Conservation (phyloP, 2,888 invertebrate species). For the Lapara coniferarum region DNA sequence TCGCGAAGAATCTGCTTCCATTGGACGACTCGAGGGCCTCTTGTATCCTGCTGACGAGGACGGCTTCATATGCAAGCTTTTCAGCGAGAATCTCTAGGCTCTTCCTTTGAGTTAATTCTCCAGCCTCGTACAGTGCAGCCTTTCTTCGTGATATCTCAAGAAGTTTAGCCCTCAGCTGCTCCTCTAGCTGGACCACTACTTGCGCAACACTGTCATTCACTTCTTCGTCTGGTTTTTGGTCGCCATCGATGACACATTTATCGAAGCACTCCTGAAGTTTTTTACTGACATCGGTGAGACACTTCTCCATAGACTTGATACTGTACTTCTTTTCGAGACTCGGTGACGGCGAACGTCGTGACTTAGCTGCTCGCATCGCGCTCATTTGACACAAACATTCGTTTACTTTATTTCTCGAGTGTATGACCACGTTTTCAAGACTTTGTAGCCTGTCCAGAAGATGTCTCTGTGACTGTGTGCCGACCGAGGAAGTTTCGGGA, state of each 20-base stretch:
- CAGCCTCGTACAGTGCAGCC: slow-evolving; percentile 85
- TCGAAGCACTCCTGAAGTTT: slow-evolving; percentile 84
- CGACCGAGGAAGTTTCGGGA: slow-evolving; percentile 62
- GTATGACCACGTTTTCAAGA: slow-evolving; percentile 85
- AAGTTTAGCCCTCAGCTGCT: slow-evolving; percentile 87
- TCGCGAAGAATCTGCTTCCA: slow-evolving; percentile 83
- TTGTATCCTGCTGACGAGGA: slow-evolving; percentile 87
- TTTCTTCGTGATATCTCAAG: slow-evolving; percentile 87
- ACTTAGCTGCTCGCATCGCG: slow-evolving; percentile 84
- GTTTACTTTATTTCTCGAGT: slow-evolving; percentile 86
- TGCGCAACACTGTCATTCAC: slow-evolving; percentile 81
- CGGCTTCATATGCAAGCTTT: slow-evolving; percentile 91
- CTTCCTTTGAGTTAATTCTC: slow-evolving; percentile 86
- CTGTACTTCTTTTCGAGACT: slow-evolving; percentile 86
- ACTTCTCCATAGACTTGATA: slow-evolving; percentile 85
- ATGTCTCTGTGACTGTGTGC: slow-evolving; percentile 81
- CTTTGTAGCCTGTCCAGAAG: slow-evolving; percentile 84
- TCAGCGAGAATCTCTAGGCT: slow-evolving; percentile 89
- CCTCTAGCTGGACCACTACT: slow-evolving; percentile 86
- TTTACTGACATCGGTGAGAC: slow-evolving; percentile 85
- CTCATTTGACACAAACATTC: slow-evolving; percentile 87
- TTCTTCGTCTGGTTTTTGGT: slow-evolving; percentile 58
- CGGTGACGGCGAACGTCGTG: slow-evolving; percentile 86
- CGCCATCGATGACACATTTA: slow-evolving; percentile 82
- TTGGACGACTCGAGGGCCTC: slow-evolving; percentile 85